phyloP scores from a whole-genome alignment of 2,797 vertebrate species.

The Macropus fuliginosus region DNA sequence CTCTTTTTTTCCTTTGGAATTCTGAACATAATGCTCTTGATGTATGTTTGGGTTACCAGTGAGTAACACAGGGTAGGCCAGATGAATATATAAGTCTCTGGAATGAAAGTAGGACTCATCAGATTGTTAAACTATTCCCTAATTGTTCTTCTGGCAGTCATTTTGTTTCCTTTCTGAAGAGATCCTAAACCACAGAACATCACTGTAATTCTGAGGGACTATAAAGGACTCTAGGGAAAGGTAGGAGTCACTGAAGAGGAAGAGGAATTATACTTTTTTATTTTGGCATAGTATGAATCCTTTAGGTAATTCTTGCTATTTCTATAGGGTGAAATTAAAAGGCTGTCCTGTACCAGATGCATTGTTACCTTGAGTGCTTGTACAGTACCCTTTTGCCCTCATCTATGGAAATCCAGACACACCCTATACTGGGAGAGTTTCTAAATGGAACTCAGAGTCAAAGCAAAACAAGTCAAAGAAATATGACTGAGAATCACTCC shows the following conservation, averaged over 20 bases:
- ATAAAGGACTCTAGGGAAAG: background rate
- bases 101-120: background rate
- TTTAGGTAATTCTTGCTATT: background rate
- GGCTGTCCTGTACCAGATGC: background rate
- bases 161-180: background rate
- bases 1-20: background rate
- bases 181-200: background rate
- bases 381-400: background rate
- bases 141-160: background rate
- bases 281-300: background rate
- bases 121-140: background rate
- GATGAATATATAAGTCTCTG: background rate
- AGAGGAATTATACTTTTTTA: background rate
- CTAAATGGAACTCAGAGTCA: background rate
- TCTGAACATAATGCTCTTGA: background rate
- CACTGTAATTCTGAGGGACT: background rate
- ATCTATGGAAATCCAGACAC: background rate
- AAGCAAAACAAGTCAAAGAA: background rate
- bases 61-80: background rate
- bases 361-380: background rate
- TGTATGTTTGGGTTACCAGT: background rate
- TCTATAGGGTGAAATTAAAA: background rate
- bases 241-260: background rate
- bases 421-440: background rate
- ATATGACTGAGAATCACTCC: background rate